Conservation (phyloP, 1,140 invertebrate species). For the Leptinotarsa undecemlineata region DNA sequence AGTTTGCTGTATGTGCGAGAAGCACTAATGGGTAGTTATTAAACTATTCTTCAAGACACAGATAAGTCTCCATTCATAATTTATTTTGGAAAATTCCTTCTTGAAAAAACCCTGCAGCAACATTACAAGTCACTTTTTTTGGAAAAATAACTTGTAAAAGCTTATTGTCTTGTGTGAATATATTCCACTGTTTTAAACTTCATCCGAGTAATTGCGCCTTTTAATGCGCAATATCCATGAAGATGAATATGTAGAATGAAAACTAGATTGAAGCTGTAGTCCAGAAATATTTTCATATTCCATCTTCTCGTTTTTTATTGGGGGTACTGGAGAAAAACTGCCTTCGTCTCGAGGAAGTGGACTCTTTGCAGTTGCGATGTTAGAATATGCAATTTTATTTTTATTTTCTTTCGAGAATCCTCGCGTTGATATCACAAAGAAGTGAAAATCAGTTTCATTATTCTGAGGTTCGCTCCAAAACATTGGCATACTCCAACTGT, state of each 20-base stretch:
- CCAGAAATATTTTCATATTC: neutral
- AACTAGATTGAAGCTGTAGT: neutral
- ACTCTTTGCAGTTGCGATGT: slow-evolving; percentile 23
- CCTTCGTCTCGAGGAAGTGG: slow-evolving; percentile 2
- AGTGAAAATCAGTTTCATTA: slow-evolving; percentile 30
- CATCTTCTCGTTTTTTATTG: neutral
- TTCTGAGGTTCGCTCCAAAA: slow-evolving; percentile 41
- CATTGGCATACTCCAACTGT: slow-evolving; percentile 30
- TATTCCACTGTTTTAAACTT: neutral
- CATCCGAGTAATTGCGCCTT: slow-evolving; percentile 23
- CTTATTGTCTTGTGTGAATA: neutral
- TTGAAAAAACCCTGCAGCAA: slow-evolving; percentile 18
- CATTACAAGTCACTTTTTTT: slow-evolving; percentile 26
- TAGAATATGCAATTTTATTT: slow-evolving; percentile 26
- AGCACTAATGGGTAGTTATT: slow-evolving; percentile 18
- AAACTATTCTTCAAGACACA: slow-evolving; percentile 27
- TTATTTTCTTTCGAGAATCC: slow-evolving; percentile 17
- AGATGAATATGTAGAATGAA: neutral
- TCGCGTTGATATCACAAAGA: slow-evolving; percentile 34
- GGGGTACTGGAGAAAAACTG: neutral
- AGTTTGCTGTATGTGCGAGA: neutral
- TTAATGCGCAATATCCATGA: neutral
- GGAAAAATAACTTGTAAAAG: slow-evolving; percentile 21
- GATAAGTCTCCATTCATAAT: slow-evolving; percentile 27
- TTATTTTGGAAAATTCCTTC: slow-evolving; percentile 12